These are phyloP conservation scores for Bombus balteatus DNA, from an alignment of 1,140 invertebrate species.

Conservation along the genomic window DNA sequence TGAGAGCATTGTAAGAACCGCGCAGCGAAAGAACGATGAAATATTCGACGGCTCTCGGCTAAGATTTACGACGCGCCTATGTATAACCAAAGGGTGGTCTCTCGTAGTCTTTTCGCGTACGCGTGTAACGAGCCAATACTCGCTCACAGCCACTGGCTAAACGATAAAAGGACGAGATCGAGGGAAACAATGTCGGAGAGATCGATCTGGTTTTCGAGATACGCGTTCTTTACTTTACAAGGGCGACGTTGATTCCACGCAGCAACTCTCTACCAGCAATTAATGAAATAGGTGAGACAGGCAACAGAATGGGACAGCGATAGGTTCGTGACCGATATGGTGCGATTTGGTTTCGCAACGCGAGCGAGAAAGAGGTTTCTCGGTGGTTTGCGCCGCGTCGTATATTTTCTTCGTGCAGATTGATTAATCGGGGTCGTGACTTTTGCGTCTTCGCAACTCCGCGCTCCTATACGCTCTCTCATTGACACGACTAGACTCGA, in stretches of 20 bases:
- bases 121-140: too few species aligned
- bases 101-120: too few species aligned
- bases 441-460: conserved; percentile 37
- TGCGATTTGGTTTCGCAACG: conserved; percentile 30
- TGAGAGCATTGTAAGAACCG: background rate
- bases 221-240: background rate
- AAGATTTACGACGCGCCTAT: background rate
- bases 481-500: background rate
- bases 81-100: background rate
- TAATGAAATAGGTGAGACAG: too few species aligned
- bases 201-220: background rate
- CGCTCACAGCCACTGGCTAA: fast-evolving
- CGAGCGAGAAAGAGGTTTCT: conserved; percentile 34
- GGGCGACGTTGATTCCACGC: background rate
- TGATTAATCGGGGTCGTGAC: conserved; percentile 72
- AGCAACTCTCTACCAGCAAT: too few species aligned
- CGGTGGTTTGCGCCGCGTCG: background rate
- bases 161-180: fast-evolving
- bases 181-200: too few species aligned
- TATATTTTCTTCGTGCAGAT: conserved; percentile 54
- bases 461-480: too few species aligned
- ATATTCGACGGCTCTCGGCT: background rate
- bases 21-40: too few species aligned
- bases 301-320: background rate
- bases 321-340: background rate